Evolutionary conservation across 2,113 vertebrate species (phyloP), one percentile per base, ranked within the genome.

Genomic region (Tupaia tana): DNA sequence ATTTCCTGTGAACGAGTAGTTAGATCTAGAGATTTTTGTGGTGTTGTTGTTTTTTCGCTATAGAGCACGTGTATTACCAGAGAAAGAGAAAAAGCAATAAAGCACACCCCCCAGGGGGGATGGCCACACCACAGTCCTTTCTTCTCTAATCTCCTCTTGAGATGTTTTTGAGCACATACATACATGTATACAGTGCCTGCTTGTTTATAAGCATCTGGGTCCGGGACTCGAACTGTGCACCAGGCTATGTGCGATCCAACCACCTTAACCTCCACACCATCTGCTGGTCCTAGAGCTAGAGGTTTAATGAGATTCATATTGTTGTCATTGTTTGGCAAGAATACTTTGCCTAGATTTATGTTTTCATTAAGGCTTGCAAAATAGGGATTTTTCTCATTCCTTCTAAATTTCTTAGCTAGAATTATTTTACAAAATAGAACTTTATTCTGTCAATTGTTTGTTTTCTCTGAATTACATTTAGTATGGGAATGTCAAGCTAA

Each of bases 401-500:
- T 92, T 82, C 69, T 18, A 82, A 90, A 70, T 66, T 82, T 86
- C 77, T 78, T 79, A 95, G 75, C 56, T 95, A 25, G 56, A 86
- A 82, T 77, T 84, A 77, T 78, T 90, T 11, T 58, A 79, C 56
- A 64, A 63, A 93, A 27, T 71, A 86, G 20, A 90, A 81, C n/a
- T 86, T 96, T 56, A 92, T 92, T 74, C 84, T 12, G 56, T 70
- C 29, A 91, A 24, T 18, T 75, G 3, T 75, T 86, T 78, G 43
- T 81, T 92, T 89, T 24, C 56, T 56, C 29, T 22, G 34, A 89
- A 85, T 71, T 88, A 66, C 34, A 79, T 20, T 85, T 69, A 89
- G 22, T 63, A 13, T 13, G 75, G 64, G 69, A 89, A 94, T 52
- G 71, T 2, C 43, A 20, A 16, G 29, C 56, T 94, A 61, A 74